A percentile compares a stretch with the other conserved stretches of the same genome.
These are phyloP conservation scores for Apamea sordens DNA, from an alignment of 2,888 invertebrate genomes.

Conservation along the genomic window DNA sequence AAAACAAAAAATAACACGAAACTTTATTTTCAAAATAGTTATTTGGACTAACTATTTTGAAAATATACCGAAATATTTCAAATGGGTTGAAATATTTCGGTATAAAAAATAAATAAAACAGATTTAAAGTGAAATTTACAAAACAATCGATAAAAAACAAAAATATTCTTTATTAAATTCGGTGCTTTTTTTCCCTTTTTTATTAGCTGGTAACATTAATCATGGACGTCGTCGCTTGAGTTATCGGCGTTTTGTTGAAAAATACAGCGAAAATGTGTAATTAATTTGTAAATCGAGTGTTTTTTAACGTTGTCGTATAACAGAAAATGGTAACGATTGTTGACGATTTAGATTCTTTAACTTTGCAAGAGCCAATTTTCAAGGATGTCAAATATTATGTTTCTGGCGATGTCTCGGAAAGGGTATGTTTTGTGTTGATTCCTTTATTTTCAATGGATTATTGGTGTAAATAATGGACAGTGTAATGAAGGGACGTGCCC, in stretches of 20 bases:
- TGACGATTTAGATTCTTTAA: slow-evolving; percentile 89
- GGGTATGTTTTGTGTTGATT: slow-evolving; percentile 89
- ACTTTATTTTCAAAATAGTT: too few species aligned
- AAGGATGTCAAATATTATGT: slow-evolving; percentile 96
- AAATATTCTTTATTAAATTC: not conserved
- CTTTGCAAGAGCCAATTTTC: slow-evolving; percentile 92
- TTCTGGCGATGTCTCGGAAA: slow-evolving; percentile 94
- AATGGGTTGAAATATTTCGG: too few species aligned
- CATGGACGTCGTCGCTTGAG: slow-evolving; percentile 84
- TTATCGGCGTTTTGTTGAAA: slow-evolving; percentile 80
- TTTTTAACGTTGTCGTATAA: slow-evolving; percentile 71
- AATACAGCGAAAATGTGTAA: slow-evolving; percentile 80
- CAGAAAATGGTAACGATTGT: slow-evolving; percentile 90
- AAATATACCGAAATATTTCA: too few species aligned
- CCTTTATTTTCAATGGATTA: slow-evolving; percentile 75
- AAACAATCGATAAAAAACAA: not conserved
- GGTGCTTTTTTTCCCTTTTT: not conserved
- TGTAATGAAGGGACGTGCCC: slow-evolving; percentile 63
- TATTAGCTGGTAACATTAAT: slow-evolving; percentile 75
- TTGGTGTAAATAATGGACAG: slow-evolving; percentile 69
- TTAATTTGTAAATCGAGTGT: slow-evolving; percentile 73
- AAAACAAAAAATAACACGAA: not conserved
- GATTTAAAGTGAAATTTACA: not conserved
- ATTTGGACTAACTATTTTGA: too few species aligned
- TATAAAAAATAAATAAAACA: not conserved